These are phyloP conservation scores for Drosophila leontia DNA, from an alignment of 1,140 invertebrate genomes.

Conservation along the genomic window DNA sequence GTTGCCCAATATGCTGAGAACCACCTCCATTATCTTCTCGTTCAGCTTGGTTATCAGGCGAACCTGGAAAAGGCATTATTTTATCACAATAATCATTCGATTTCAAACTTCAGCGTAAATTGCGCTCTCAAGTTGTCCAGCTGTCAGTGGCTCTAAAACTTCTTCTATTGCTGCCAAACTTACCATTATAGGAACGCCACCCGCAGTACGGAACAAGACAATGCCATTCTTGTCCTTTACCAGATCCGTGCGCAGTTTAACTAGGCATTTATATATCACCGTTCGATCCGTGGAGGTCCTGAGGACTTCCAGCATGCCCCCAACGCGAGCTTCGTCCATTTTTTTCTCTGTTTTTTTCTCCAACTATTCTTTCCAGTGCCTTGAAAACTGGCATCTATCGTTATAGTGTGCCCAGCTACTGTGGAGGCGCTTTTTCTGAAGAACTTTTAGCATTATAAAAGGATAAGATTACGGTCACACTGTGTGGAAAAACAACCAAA, in stretches of 20 bases:
- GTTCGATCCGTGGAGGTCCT: conserved; percentile 79
- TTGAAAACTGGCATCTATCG: background rate
- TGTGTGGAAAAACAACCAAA: background rate
- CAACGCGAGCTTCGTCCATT: conserved; percentile 35
- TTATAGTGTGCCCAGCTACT: too few relatives aligned
- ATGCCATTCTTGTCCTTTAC: conserved; percentile 83
- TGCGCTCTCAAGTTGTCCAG: conserved; percentile 15
- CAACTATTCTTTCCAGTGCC: background rate
- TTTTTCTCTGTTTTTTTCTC: background rate
- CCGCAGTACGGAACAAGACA: conserved; percentile 68
- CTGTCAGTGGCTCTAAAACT: conserved; percentile 10
- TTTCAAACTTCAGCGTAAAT: background rate
- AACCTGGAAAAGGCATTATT: conserved; percentile 33
- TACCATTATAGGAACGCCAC: conserved; percentile 77
- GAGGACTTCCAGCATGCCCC: conserved; percentile 70
- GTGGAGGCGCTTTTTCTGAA: too few relatives aligned
- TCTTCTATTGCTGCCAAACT: conserved; percentile 28
- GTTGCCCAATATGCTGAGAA: conserved; percentile 86
- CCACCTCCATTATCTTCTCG: conserved; percentile 85
- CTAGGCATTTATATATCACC: conserved; percentile 77
- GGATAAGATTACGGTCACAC: background rate
- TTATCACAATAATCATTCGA: conserved; percentile 1
- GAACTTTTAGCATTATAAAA: too few relatives aligned
- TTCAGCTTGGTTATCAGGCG: conserved; percentile 69
- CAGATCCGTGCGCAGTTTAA: conserved; percentile 80